Conservation (phyloP, 23 tunicate genomes). For the Halocynthia roretzi region DNA sequence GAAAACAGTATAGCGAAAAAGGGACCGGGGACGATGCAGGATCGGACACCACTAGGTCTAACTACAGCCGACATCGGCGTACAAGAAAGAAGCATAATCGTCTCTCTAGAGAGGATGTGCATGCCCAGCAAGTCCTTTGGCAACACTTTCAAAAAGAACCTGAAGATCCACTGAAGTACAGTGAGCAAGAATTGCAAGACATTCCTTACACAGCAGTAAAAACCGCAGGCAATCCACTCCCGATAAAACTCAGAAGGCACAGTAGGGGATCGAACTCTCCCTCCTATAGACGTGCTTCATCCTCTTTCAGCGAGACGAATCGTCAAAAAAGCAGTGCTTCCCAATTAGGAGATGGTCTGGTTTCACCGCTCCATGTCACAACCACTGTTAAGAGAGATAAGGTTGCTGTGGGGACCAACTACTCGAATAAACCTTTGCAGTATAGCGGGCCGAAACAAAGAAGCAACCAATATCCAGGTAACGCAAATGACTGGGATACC, state of each 20-base stretch:
- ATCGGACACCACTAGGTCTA: constrained; percentile 29
- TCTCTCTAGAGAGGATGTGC: constrained; percentile 63
- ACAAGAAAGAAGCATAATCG: constrained; percentile 33
- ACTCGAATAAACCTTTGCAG: too few relatives aligned
- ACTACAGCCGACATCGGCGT: constrained; percentile 1
- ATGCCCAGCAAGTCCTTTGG: constrained; percentile 65
- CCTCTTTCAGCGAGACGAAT: not conserved
- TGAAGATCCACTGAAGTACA: constrained; percentile 12
- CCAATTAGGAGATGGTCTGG: constrained; percentile 53
- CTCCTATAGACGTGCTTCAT: constrained; percentile 3
- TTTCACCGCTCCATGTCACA: constrained; percentile 60
- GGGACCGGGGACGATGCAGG: not conserved
- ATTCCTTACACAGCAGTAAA: constrained; percentile 71
- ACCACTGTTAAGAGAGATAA: constrained; percentile 45
- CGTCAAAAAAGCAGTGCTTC: too few relatives aligned
- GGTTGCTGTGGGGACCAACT: constrained; percentile 4
- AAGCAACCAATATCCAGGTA: too few relatives aligned
- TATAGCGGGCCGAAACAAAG: too few relatives aligned
- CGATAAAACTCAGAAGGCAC: constrained; percentile 35
- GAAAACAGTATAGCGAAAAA: constrained; percentile 3
- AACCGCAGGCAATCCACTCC: constrained; percentile 59
- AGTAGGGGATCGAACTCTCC: constrained; percentile 31
- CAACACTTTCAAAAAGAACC: constrained; percentile 61
- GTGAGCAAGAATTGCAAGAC: constrained; percentile 36
- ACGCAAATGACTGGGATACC: too few relatives aligned